A percentile compares a stretch with the other conserved stretches of the same genome.
phyloP scores from a whole-genome alignment of 2,888 invertebrate species.

The Pheosia tremula region DNA sequence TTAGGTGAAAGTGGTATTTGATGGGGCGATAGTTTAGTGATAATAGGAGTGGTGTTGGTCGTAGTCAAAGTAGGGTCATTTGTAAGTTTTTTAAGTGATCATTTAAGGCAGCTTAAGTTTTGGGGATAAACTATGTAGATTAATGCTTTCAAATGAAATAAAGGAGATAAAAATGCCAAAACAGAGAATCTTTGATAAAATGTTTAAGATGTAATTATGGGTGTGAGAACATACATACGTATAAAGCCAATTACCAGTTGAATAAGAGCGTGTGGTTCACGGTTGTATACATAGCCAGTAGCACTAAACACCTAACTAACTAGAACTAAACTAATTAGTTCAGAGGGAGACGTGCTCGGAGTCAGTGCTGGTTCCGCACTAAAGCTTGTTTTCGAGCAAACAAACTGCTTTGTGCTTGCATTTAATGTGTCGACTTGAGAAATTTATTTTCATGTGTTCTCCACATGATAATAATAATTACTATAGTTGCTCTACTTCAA shows the following conservation, averaged over 20 bases:
- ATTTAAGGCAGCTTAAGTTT: too few species aligned
- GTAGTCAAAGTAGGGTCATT: conserved; percentile 17
- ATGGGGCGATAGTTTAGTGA: conserved; percentile 12
- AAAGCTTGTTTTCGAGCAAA: not conserved
- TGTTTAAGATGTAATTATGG: too few species aligned
- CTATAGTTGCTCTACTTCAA: too few species aligned
- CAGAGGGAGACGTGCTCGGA: not conserved
- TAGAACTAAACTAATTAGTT: conserved; percentile 6
- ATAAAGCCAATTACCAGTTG: not conserved
- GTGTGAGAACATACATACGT: too few species aligned
- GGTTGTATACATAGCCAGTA: not conserved
- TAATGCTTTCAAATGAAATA: too few species aligned
- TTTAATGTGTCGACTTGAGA: not conserved
- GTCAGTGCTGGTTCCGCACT: not conserved
- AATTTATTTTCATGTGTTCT: too few species aligned
- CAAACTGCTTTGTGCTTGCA: not conserved
- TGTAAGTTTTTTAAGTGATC: not conserved
- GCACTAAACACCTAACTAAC: conserved; percentile 1
- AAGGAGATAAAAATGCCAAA: too few species aligned
- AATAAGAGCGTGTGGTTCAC: not conserved
- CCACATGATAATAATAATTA: too few species aligned
- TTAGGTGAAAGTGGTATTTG: conserved; percentile 23
- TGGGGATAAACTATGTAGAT: too few species aligned
- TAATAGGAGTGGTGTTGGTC: conserved; percentile 12
- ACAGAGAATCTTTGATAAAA: too few species aligned